Evolutionary conservation across 2,113 vertebrate genomes (phyloP), one percentile per base, ranked within the genome.

Genomic region (Nothobranchius furzeri): DNA sequence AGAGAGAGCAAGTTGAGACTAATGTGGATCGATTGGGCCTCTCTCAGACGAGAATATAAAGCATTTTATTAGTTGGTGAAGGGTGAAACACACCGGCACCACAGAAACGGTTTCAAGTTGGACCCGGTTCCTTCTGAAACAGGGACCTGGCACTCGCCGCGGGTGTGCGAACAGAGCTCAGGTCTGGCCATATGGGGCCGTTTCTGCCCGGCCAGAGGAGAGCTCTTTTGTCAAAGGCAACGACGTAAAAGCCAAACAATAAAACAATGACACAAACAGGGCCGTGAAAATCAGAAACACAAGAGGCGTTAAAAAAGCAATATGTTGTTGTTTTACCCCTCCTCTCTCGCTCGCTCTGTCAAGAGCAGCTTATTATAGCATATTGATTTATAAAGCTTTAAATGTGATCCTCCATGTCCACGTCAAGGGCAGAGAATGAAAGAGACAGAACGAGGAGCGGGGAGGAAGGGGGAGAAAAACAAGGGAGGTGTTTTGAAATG

Each of bases 41-140:
- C 94, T 94, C 95, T 94, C 94, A 94, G 94, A 93, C 94, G 94
- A 85, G 91, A 93, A 93, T 93, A 90, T 91, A 92, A 92, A 93
- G 87, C 85, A 77, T 95, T 94, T 95, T 95, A 96, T 97, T 96
- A 96, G 94, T 94, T 90, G 90, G 91, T 90, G 93, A 95, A 87
- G 84, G 83, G 79, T 83, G 86, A 83, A 88, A 82, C 80, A 78
- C 73, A 68, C 80, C 79, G 69, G 83, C 74, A 86, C 72, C 70
- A 67, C 70, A 83, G 82, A 71, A 69, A 47, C 54, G 48, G 56
- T 73, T 68, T 77, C 68, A 77, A 62, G 59, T 77, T 58, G 49
- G 59, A 60, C 55, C 78, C 73, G 53, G 56, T 58, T 75, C 73
- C 25, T 67, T 57, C 20, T 49, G 58, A 24, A 60, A 62, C 50